Conservation (phyloP, 2,113 vertebrate genomes). For the Platichthys flesus region DNA sequence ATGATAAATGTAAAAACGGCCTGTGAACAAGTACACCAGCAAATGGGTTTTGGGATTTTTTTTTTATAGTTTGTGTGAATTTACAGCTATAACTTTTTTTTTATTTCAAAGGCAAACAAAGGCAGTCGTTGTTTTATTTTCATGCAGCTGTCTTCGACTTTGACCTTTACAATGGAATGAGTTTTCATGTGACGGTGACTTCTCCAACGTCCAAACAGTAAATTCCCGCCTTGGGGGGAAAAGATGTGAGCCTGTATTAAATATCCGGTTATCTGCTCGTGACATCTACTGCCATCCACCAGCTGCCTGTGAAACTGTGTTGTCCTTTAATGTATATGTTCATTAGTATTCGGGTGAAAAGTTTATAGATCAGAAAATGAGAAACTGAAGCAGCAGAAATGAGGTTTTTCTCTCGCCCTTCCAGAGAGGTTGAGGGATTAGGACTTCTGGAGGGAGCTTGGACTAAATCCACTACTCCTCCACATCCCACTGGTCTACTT, state of each 20-base stretch:
- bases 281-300: not conserved
- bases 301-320: not conserved
- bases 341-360: not conserved
- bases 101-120: slow-evolving; percentile 27
- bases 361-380: not conserved
- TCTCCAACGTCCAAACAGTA: slow-evolving; percentile 7
- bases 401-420: too few relatives aligned
- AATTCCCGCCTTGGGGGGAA: not conserved
- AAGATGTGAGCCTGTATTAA: slow-evolving; percentile 4
- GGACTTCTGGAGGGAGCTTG: too few relatives aligned
- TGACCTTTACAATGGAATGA: slow-evolving; percentile 25
- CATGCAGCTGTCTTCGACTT: slow-evolving; percentile 2
- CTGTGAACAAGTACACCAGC: not conserved
- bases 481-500: too few relatives aligned
- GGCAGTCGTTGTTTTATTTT: slow-evolving; percentile 16
- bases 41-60: slow-evolving; percentile 28
- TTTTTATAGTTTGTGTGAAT: slow-evolving; percentile 40
- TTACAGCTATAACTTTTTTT: slow-evolving; percentile 38
- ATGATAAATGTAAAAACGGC: slow-evolving; percentile 31
- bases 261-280: not conserved
- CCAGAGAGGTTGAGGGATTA: too few relatives aligned
- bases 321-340: not conserved
- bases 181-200: slow-evolving; percentile 11
- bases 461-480: too few relatives aligned
- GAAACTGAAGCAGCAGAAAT: not conserved